These are phyloP conservation scores for Tiaroga cobitis DNA, from an alignment of 2,797 vertebrate species.

Conservation along the genomic window DNA sequence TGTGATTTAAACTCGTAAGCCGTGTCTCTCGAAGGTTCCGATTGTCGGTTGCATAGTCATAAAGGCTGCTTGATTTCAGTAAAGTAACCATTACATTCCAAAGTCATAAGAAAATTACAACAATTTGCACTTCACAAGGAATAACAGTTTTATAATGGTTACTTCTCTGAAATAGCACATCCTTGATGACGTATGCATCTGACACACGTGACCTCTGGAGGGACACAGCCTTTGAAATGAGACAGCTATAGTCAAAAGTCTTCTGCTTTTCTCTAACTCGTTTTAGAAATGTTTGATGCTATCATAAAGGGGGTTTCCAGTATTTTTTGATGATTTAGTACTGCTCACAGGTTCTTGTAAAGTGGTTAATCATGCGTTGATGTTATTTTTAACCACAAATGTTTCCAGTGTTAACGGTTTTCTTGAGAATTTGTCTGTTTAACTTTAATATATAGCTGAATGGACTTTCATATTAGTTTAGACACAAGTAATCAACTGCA, in stretches of 20 bases:
- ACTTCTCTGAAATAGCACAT: background rate
- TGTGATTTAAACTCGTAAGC: background rate
- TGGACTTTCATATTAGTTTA: background rate
- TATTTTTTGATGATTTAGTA: background rate
- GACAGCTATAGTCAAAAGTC: background rate
- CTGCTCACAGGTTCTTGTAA: background rate
- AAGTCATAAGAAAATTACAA: background rate
- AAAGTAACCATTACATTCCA: background rate
- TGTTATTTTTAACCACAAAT: constrained; percentile 8
- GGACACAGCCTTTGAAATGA: no score
- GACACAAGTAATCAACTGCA: background rate
- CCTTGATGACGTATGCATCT: background rate
- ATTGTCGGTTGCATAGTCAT: no score
- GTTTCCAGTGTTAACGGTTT: constrained; percentile 10
- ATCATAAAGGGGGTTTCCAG: background rate
- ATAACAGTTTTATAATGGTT: background rate
- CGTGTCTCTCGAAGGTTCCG: background rate
- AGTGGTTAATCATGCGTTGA: background rate
- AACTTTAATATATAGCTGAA: no score
- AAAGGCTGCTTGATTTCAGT: background rate
- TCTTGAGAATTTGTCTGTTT: background rate
- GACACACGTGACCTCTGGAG: background rate
- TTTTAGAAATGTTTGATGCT: background rate
- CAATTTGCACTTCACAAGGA: background rate
- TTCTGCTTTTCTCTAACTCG: background rate